These are phyloP conservation scores for Nematolebias whitei DNA, from an alignment of 2,113 vertebrate species.

Conservation along the genomic window DNA sequence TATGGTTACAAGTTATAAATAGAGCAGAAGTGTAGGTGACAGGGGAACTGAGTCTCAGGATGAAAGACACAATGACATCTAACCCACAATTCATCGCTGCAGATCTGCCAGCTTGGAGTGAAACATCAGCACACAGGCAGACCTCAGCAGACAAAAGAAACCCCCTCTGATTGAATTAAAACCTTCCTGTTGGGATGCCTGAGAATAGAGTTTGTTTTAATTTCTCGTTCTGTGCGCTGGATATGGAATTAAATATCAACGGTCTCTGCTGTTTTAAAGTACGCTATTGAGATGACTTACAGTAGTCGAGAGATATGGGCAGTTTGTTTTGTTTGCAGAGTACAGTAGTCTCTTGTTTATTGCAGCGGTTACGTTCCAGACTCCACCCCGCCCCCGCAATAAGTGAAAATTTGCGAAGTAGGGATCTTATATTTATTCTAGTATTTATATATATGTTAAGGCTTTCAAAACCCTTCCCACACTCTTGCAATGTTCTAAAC, in stretches of 20 bases:
- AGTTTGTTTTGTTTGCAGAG: slow-evolving; percentile 7
- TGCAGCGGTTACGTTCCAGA: no score
- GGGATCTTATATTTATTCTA: no score
- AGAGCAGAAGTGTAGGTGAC: slow-evolving; percentile 78
- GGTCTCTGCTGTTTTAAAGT: slow-evolving; percentile 19
- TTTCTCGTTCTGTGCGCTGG: background rate
- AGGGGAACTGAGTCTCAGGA: slow-evolving; percentile 72
- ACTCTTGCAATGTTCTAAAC: no score
- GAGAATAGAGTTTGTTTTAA: slow-evolving; percentile 11
- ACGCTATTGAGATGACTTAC: slow-evolving; percentile 3
- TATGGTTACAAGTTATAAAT: slow-evolving; percentile 85
- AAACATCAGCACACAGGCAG: slow-evolving; percentile 19
- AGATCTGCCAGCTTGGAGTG: slow-evolving; percentile 47
- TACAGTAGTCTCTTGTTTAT: no score
- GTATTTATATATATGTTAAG: no score
- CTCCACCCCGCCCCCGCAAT: no score
- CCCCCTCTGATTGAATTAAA: slow-evolving; percentile 15
- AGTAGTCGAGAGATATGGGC: slow-evolving; percentile 18
- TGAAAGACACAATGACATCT: slow-evolving; percentile 75
- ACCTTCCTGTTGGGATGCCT: background rate
- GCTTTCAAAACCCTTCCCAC: no score
- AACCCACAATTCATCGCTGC: slow-evolving; percentile 70
- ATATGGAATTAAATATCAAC: background rate
- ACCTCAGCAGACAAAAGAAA: slow-evolving; percentile 8
- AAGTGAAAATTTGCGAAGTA: no score